A percentile compares a stretch with the other conserved stretches of the same genome.
phyloP scores from a whole-genome alignment of 2,888 invertebrate species.

The Dryomyza anilis region DNA sequence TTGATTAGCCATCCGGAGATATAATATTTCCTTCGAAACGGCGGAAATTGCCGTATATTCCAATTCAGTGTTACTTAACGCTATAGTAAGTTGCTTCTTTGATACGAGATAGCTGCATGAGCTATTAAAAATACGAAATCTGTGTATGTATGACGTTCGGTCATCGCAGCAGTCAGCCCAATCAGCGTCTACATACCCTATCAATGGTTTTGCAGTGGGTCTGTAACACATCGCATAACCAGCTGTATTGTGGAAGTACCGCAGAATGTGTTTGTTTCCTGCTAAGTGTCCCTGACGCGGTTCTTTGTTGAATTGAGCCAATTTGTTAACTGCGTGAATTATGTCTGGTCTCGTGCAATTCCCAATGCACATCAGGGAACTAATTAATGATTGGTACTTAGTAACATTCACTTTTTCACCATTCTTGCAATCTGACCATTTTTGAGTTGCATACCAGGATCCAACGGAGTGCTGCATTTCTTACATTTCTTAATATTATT shows the following conservation, averaged over 20 bases:
- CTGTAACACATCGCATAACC: background rate
- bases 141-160: background rate
- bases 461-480: constrained; percentile 3
- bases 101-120: background rate
- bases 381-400: constrained; percentile 12
- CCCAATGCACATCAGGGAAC: constrained; percentile 6
- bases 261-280: background rate
- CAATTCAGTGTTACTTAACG: background rate
- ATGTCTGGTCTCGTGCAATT: constrained; percentile 1
- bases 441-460: constrained; percentile 9
- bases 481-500: background rate
- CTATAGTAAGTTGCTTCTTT: background rate
- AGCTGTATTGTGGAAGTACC: background rate
- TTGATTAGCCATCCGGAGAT: background rate
- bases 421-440: background rate
- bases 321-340: background rate
- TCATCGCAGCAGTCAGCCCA: background rate
- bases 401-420: constrained; percentile 13
- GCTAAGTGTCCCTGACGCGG: background rate
- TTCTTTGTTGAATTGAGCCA: background rate
- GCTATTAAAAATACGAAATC: background rate
- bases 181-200: no score
- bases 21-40: background rate
- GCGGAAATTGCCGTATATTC: background rate
- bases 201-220: background rate